Conservation (phyloP, 2,113 vertebrate species). For the Panthera tigris region DNA sequence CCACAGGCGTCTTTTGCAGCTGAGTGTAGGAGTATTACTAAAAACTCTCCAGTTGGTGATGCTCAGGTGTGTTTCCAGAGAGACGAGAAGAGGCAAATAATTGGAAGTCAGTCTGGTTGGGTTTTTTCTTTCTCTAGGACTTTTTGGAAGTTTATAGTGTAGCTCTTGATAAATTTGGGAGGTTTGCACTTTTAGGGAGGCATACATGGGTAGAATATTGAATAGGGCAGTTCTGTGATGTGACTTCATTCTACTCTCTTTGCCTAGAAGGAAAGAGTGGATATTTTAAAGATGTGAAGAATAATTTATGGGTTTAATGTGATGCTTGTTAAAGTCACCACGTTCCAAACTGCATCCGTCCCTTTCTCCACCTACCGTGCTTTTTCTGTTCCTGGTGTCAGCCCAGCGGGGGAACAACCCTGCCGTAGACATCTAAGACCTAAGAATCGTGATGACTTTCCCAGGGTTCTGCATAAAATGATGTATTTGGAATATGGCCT, state of each 20-base stretch:
- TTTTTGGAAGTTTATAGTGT: neutral
- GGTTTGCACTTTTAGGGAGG: neutral
- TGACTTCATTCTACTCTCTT: neutral
- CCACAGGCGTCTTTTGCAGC: neutral
- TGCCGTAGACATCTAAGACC: rapidly evolving
- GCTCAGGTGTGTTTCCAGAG: neutral
- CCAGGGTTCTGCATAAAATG: neutral
- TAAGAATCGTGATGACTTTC: too few relatives aligned
- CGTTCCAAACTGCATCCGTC: neutral
- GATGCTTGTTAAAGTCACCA: neutral
- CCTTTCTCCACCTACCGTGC: neutral
- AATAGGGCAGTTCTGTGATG: neutral
- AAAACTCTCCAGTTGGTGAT: neutral
- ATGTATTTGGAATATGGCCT: neutral
- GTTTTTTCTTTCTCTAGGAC: neutral
- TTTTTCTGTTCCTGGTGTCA: neutral
- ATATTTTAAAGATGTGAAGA: neutral
- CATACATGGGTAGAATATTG: neutral
- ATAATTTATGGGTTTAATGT: neutral
- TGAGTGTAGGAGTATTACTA: rapidly evolving
- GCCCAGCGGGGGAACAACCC: too few relatives aligned
- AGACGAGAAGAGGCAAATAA: rapidly evolving
- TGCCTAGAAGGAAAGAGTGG: neutral
- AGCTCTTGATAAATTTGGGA: neutral
- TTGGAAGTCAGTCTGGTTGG: too few relatives aligned